phyloP scores from a whole-genome alignment of 2,888 invertebrate species.

The Leucophenga maculata region DNA sequence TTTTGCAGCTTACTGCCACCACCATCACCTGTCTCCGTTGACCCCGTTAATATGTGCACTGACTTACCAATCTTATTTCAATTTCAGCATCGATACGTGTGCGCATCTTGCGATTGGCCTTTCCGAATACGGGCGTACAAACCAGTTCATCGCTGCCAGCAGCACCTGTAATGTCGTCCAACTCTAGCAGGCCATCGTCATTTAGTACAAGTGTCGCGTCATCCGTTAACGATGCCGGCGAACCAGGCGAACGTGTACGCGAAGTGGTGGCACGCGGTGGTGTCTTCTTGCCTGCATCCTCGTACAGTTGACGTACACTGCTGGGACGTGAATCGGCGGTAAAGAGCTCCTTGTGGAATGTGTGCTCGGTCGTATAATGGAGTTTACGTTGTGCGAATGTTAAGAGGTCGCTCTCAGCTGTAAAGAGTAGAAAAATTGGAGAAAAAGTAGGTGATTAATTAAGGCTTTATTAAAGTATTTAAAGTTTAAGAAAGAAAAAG shows the following conservation, averaged over 20 bases:
- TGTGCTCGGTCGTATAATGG: slow-evolving; percentile 82
- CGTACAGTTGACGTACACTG: slow-evolving; percentile 84
- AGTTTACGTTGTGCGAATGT: slow-evolving; percentile 86
- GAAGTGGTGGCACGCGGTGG: slow-evolving; percentile 54
- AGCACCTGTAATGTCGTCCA: slow-evolving; percentile 43
- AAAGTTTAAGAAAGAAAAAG: slow-evolving; percentile 26
- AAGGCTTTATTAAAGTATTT: not conserved
- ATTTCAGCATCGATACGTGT: slow-evolving; percentile 86
- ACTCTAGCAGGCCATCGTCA: slow-evolving; percentile 48
- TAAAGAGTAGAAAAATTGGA: slow-evolving; percentile 71
- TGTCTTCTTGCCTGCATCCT: slow-evolving; percentile 78
- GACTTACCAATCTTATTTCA: slow-evolving; percentile 89
- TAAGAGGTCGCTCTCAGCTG: slow-evolving; percentile 94
- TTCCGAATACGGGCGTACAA: slow-evolving; percentile 86
- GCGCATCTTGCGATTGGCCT: slow-evolving; percentile 79
- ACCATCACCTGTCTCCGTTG: not conserved
- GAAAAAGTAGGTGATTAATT: not conserved
- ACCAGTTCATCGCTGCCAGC: slow-evolving; percentile 77
- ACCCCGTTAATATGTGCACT: not conserved
- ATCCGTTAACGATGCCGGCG: slow-evolving; percentile 5
- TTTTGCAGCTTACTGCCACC: not conserved
- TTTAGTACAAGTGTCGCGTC: slow-evolving; percentile 30
- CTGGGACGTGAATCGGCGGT: slow-evolving; percentile 81
- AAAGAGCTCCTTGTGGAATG: slow-evolving; percentile 83
- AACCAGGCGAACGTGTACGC: slow-evolving; percentile 38